Base-by-base conservation (phyloP, 2,888 invertebrate species). In the Tetragnatha montana region DNA sequence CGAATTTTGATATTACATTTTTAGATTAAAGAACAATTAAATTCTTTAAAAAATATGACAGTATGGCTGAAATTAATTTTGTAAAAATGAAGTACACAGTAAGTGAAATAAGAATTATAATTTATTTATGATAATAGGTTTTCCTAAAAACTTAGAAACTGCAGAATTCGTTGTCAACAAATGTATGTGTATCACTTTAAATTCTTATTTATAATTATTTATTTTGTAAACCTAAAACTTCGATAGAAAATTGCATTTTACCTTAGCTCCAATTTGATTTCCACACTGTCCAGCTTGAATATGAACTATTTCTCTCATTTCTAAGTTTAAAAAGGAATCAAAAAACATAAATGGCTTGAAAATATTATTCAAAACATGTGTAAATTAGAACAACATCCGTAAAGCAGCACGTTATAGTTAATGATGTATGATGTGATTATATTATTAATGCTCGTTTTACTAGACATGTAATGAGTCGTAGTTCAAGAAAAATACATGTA, bases 261-360 rank as follows among this genome's bases (percentile, higher is more conserved):
- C 94, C 93, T 94, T 94, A 79, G 94, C 93, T 83, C 94, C 94
- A 91, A 94, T 94, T 92, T 94, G 94, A 92, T 94, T 94, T 79
- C 94, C 94, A 92, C 94, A 94, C 92, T 94, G 94, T 70, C 94
- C 94, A 87, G 94, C 94, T 92, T 94, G 94, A 76, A 94, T 92
- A 92, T 94, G 94, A 79, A 94, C 94, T 90, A 94, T 94, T 93
- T 94, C 94, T 79, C 92, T 90, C 92, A 92, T 92, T 76, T 80
- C 91, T 51, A 76, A 69, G 47, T 74, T 49, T 70, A 81, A 81
- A 81, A 81, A 49, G 19, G 71, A 60, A 6, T 14, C 17, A 81
- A 70, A 50, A 21, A 81, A 49, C 81, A 71, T 81, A 50, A 69
- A 81, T 71, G 8, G 71, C 10, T 71, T 19, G 19, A 21, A 81